Conservation (phyloP, 1,140 invertebrate genomes). For the Drosophila pallidifrons region DNA sequence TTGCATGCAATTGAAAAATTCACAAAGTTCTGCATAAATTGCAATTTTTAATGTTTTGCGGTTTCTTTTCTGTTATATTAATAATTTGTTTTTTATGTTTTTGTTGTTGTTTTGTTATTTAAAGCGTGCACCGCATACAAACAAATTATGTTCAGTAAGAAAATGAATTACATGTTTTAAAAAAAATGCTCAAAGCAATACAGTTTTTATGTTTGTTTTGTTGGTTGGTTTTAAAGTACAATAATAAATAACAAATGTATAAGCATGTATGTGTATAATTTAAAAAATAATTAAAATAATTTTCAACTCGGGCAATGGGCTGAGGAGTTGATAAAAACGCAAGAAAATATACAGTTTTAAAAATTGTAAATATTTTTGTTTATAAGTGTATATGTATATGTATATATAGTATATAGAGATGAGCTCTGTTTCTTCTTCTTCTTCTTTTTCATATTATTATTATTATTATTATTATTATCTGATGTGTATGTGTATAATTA, state of each 20-base stretch:
- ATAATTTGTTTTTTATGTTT: background rate
- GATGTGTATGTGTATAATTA: conserved; percentile 30
- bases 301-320: conserved; percentile 67
- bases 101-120: conserved; percentile 18
- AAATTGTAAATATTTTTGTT: conserved; percentile 67
- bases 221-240: conserved; percentile 60
- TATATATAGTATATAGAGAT: conserved; percentile 31
- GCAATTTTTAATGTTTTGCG: conserved; percentile 14
- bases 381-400: conserved; percentile 26
- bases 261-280: conserved; percentile 56
- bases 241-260: conserved; percentile 81
- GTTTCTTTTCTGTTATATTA: conserved; percentile 1
- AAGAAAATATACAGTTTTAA: conserved; percentile 66
- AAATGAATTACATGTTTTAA: conserved; percentile 44
- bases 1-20: conserved; percentile 48
- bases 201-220: conserved; percentile 62
- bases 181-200: conserved; percentile 80
- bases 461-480: conserved; percentile 9
- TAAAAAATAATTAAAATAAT: conserved; percentile 68
- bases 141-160: conserved; percentile 43
- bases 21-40: background rate
- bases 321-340: conserved; percentile 47
- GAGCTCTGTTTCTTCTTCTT: conserved; percentile 17
- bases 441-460: conserved; percentile 8
- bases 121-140: conserved; percentile 45